phyloP scores from a whole-genome alignment of 2,113 vertebrate species.

The Triplophysa tibetana region DNA sequence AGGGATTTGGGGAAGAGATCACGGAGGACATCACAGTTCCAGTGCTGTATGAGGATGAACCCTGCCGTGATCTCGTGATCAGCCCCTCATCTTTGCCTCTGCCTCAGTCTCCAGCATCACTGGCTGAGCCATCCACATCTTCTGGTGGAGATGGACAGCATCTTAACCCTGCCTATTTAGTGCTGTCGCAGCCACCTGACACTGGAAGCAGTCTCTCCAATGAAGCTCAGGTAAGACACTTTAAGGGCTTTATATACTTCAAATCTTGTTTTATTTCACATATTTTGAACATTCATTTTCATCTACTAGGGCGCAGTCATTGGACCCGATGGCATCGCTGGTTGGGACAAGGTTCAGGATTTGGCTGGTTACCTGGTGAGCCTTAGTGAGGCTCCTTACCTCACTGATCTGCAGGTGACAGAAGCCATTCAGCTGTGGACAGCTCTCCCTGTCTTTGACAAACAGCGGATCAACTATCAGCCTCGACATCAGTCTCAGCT shows the following conservation, averaged over 20 bases:
- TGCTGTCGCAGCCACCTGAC: neutral
- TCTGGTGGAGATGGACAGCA: slow-evolving; percentile 10
- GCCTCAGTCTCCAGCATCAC: neutral
- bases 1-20: too few relatives aligned
- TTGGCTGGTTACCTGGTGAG: slow-evolving; percentile 30
- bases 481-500: slow-evolving; percentile 26
- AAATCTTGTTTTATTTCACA: neutral
- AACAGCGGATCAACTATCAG: neutral
- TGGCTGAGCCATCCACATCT: slow-evolving; percentile 3
- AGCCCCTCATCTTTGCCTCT: slow-evolving; percentile 2
- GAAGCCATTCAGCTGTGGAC: slow-evolving; percentile 25
- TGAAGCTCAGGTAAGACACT: slow-evolving; percentile 17
- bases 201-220: slow-evolving; percentile 11
- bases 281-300: neutral
- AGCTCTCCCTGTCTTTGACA: neutral
- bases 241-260: slow-evolving; percentile 1
- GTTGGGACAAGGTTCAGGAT: slow-evolving; percentile 23
- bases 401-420: slow-evolving; percentile 27
- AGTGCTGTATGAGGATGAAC: slow-evolving; percentile 14
- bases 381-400: slow-evolving; percentile 17
- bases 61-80: neutral
- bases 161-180: neutral
- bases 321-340: slow-evolving; percentile 9
- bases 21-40: slow-evolving; percentile 35
- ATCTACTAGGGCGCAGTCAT: slow-evolving; percentile 20